A percentile compares a stretch with the other conserved stretches of the same genome.
Evolutionary conservation across 2,113 vertebrate species (phyloP).

Genomic region (Pionites leucogaster): DNA sequence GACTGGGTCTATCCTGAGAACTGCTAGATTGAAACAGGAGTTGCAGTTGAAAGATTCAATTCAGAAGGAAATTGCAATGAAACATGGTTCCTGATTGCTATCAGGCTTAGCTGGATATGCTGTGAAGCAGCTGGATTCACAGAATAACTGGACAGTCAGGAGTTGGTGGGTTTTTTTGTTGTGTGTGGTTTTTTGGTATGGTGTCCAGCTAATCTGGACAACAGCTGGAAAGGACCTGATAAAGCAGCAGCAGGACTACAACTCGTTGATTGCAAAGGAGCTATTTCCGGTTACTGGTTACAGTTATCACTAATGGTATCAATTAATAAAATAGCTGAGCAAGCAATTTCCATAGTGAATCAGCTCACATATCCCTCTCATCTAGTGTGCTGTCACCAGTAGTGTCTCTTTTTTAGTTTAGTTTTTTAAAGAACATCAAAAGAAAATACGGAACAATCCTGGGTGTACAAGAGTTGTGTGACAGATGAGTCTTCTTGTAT

Average conservation of each 20-base stretch:
- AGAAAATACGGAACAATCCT: background rate
- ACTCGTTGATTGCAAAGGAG: background rate
- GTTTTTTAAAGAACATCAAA: background rate
- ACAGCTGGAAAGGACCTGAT: background rate
- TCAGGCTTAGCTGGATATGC: background rate
- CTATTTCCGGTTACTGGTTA: background rate
- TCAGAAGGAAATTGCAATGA: background rate
- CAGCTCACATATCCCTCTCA: constrained; percentile 17
- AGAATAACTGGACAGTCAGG: background rate
- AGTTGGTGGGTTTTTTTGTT: background rate
- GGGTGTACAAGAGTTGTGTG: background rate
- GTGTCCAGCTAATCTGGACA: background rate
- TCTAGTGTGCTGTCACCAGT: constrained; percentile 13
- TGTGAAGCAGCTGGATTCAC: background rate
- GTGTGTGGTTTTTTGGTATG: background rate
- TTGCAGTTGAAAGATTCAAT: background rate
- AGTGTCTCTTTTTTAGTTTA: background rate
- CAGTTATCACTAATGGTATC: background rate
- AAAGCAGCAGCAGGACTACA: background rate
- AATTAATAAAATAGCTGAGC: constrained; percentile 24
- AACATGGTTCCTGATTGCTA: background rate
- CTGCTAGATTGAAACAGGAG: background rate
- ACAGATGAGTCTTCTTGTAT: background rate
- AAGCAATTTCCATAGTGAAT: background rate
- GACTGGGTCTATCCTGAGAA: background rate